These are phyloP conservation scores for Hippoglossus hippoglossus DNA, from an alignment of 2,797 vertebrate genomes.

Conservation along the genomic window DNA sequence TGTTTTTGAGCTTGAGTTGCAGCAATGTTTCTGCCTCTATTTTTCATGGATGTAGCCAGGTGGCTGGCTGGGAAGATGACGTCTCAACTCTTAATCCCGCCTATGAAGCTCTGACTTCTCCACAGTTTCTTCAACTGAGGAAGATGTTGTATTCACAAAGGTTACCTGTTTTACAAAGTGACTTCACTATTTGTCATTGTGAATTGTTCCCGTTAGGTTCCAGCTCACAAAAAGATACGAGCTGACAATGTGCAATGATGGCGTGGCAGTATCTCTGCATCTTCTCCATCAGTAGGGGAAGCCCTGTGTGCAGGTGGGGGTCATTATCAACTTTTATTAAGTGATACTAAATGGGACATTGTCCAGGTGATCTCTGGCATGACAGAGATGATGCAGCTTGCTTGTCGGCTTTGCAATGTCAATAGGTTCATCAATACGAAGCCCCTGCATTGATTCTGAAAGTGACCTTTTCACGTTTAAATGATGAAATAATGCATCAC, in stretches of 20 bases:
- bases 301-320: too few species aligned
- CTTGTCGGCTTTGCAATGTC: slow-evolving; percentile 24
- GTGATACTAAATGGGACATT: not conserved
- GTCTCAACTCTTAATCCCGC: too few species aligned
- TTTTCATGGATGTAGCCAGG: too few species aligned
- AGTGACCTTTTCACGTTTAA: slow-evolving; percentile 29
- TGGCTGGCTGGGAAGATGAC: too few species aligned
- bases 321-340: not conserved
- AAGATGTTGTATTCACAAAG: not conserved
- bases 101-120: not conserved
- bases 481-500: slow-evolving; percentile 1
- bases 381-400: slow-evolving; percentile 8
- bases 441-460: slow-evolving; percentile 17
- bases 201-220: too few species aligned
- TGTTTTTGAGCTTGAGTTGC: too few species aligned
- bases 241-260: not conserved
- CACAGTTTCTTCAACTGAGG: not conserved
- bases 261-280: not conserved
- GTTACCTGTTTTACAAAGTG: not conserved
- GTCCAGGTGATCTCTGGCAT: slow-evolving; percentile 4
- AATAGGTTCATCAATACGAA: slow-evolving; percentile 14
- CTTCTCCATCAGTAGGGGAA: not conserved
- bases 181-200: not conserved
- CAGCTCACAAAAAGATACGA: not conserved
- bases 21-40: too few species aligned